A percentile compares a stretch with the other conserved stretches of the same genome.
Evolutionary conservation across 2,113 vertebrate genomes (phyloP).

Genomic region (Etheostoma spectabile): DNA sequence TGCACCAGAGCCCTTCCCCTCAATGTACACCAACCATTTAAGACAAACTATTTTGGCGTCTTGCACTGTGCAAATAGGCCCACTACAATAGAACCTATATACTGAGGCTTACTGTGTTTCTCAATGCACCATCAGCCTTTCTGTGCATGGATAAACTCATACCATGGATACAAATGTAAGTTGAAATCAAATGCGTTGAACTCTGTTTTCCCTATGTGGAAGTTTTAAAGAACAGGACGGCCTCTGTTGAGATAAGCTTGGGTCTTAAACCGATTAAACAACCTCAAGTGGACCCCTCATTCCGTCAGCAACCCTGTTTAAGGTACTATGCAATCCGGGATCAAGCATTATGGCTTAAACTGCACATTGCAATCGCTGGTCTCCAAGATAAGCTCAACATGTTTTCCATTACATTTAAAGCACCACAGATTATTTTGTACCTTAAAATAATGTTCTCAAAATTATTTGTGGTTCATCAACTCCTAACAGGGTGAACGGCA

Average conservation of each 20-base stretch:
- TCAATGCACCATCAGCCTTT: not conserved
- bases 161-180: not conserved
- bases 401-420: not conserved
- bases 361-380: not conserved
- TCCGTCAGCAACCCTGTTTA: not conserved
- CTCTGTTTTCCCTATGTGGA: slow-evolving; percentile 3
- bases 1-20: slow-evolving; percentile 20
- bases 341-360: not conserved
- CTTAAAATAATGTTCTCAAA: too few species aligned
- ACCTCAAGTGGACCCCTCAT: not conserved
- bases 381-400: not conserved
- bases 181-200: slow-evolving; percentile 3
- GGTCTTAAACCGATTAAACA: slow-evolving; percentile 40
- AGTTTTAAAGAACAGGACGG: slow-evolving; percentile 29
- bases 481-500: too few species aligned
- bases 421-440: too few species aligned
- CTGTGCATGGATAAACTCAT: not conserved
- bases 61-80: slow-evolving; percentile 37
- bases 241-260: slow-evolving; percentile 40
- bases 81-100: not conserved
- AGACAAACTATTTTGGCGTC: slow-evolving; percentile 19
- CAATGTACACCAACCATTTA: slow-evolving; percentile 19
- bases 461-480: too few species aligned
- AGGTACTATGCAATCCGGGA: not conserved
- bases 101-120: not conserved